Conservation (phyloP, 2,888 invertebrate genomes). For the Margaritifera margaritifera region DNA sequence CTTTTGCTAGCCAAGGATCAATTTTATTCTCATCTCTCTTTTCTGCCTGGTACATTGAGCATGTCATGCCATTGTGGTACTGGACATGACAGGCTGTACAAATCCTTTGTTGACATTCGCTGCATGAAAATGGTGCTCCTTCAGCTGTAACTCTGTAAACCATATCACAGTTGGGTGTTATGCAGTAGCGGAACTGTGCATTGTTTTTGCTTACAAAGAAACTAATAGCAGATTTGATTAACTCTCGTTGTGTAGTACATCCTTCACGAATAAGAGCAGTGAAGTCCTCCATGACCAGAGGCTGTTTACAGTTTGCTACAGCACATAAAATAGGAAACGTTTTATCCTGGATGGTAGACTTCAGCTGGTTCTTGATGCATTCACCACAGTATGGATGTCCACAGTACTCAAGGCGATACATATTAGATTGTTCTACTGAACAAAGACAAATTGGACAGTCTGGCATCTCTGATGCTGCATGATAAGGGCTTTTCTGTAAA, state of each 20-base stretch:
- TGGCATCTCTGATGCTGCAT: constrained; percentile 3
- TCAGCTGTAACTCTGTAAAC: constrained; percentile 50
- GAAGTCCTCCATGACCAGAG: constrained; percentile 48
- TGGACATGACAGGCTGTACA: constrained; percentile 59
- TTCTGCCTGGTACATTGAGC: constrained; percentile 44
- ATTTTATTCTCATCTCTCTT: constrained; percentile 33
- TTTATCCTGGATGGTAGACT: constrained; percentile 37
- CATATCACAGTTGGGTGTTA: constrained; percentile 61
- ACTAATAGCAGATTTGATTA: constrained; percentile 44
- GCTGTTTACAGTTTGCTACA: constrained; percentile 46
- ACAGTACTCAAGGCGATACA: constrained; percentile 61
- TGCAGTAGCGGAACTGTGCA: constrained; percentile 50
- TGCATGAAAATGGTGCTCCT: constrained; percentile 44
- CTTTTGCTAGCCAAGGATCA: constrained; percentile 43
- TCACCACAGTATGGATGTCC: constrained; percentile 64
- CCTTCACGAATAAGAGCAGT: constrained; percentile 26
- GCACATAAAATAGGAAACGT: constrained; percentile 59
- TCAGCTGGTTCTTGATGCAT: constrained; percentile 49
- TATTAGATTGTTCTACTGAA: constrained; percentile 43
- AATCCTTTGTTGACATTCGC: constrained; percentile 41
- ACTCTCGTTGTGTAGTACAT: constrained; percentile 18
- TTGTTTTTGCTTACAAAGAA: constrained; percentile 44
- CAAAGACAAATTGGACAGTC: constrained; percentile 64
- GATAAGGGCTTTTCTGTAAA: no score
- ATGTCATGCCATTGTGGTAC: constrained; percentile 59